These are phyloP conservation scores for Psittacula cyanocephala DNA, from an alignment of 2,113 vertebrate genomes.

Conservation along the genomic window DNA sequence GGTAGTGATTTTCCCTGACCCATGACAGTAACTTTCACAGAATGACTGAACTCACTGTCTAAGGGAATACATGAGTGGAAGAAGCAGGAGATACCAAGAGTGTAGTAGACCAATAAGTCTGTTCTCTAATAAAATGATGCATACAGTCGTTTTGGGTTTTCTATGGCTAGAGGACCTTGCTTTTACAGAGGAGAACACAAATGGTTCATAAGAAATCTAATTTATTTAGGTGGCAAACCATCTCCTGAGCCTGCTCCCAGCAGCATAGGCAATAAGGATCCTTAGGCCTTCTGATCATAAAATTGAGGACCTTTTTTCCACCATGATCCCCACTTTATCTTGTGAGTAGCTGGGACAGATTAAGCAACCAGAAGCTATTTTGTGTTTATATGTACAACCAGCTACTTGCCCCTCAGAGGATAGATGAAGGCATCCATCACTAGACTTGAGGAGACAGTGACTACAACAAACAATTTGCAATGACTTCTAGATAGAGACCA, in stretches of 20 bases:
- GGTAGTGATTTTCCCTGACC: background rate
- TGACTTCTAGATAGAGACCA: background rate
- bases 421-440: background rate
- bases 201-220: background rate
- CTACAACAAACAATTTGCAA: background rate
- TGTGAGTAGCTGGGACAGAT: background rate
- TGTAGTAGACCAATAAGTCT: background rate
- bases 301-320: background rate
- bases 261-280: background rate
- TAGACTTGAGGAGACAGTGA: background rate
- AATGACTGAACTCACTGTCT: background rate
- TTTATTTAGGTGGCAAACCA: background rate
- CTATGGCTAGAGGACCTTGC: background rate
- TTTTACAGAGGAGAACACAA: background rate
- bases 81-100: background rate
- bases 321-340: background rate
- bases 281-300: background rate
- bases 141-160: background rate
- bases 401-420: background rate
- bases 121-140: background rate
- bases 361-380: background rate
- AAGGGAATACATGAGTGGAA: accelerated
- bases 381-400: accelerated
- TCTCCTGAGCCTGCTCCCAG: background rate
- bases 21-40: background rate